Base-by-base conservation (phyloP, 64 coral and sea anemone species). In the Pocillopora verrucosa region DNA sequence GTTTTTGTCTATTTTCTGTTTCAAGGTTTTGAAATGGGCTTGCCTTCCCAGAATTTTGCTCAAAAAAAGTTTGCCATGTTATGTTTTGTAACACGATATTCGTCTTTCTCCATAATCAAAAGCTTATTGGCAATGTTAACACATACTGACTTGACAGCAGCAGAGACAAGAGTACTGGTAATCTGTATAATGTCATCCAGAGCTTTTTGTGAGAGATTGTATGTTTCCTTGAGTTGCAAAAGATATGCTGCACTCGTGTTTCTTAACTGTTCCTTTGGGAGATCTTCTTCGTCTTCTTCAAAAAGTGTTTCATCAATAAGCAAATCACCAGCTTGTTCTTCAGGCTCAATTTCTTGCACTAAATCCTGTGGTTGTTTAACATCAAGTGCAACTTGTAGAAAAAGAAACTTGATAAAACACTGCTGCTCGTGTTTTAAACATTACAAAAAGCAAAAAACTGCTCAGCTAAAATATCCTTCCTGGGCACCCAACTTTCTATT, bases 1-100 rank as follows among this genome's bases (percentile, higher is more conserved):
- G 61, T 81, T 41, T 87, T 80, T 92, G 91, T n/a, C 25, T 73
- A 19, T 10, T 36, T 37, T 87, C 76, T 70, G 91, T 87, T 92
- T 87, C 75, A 16, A 92, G 63, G 24, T 80, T 75, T 80, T 63
- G 35, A 88, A 92, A 88, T 80, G 91, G 91, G 45, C 65, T 92
- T 87, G 76, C 59, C 20, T 37, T 24, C 59, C 69, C 16, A 16
- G 67, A 57, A 69, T 92, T 92, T 87, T 92, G n/a, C 41, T 92
- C 76, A 76, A 68, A 80, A 35, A 87, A 56, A 34, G 75, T 61
- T 72, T 88, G 60, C 83, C 83, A 80, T 78, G 63, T 75, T 24
- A 80, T 74, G 62, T 77, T 87, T 78, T 87, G 84, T n/a, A n/a
- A n/a, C n/a, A n/a, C n/a, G n/a, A n/a, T n/a, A n/a, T n/a, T n/a